Conservation (phyloP, 2,888 invertebrate species). For the Agrotis exclamationis region DNA sequence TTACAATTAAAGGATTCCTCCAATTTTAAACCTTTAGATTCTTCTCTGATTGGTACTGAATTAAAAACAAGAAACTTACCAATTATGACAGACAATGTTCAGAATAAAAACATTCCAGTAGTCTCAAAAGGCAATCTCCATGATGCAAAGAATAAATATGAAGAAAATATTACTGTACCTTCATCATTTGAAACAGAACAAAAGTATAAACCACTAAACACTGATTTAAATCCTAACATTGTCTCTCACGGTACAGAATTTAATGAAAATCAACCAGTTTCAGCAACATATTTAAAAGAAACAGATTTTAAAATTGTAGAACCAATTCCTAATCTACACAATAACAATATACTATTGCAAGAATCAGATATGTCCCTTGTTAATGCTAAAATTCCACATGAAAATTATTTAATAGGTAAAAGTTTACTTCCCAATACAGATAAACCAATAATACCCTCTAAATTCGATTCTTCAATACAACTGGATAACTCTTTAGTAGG, state of each 20-base stretch:
- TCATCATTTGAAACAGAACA: constrained; percentile 13
- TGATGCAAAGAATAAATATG: neutral
- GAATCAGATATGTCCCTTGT: neutral
- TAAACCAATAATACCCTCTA: neutral
- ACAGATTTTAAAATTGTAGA: constrained; percentile 4
- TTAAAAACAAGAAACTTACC: neutral
- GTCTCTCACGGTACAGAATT: neutral
- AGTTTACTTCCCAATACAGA: neutral
- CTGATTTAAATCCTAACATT: neutral
- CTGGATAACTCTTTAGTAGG: constrained; percentile 30
- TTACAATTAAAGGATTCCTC: neutral
- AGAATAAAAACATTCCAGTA: neutral
- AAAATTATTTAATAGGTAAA: neutral
- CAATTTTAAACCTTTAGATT: constrained; percentile 6
- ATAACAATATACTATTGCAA: neutral
- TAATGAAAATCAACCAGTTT: neutral
- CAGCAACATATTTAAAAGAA: constrained; percentile 8
- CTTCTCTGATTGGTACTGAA: constrained; percentile 10
- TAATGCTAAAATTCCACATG: neutral
- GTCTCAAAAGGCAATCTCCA: neutral
- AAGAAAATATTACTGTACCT: constrained; percentile 17
- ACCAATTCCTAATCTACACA: neutral
- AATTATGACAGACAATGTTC: neutral
- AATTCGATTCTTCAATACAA: neutral
- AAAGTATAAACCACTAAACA: neutral